phyloP scores from a whole-genome alignment of 53 echinoderm and acorn worm species.

The Antedon mediterranea region DNA sequence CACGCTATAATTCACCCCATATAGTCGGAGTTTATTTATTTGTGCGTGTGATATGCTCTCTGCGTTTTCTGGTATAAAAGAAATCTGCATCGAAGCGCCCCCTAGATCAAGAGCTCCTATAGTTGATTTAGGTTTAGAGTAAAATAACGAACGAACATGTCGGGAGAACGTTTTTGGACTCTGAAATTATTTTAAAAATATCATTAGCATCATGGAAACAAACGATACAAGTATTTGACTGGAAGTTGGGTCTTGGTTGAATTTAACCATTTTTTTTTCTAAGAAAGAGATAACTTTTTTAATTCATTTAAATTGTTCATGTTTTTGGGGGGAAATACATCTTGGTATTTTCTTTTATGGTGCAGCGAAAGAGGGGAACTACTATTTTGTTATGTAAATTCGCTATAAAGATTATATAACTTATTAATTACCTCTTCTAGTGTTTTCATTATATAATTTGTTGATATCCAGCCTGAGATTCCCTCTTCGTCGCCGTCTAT shows the following conservation, averaged over 20 bases:
- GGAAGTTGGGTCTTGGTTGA: too few species aligned
- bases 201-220: too few species aligned
- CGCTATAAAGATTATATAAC: too few species aligned
- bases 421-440: slow-evolving; percentile 43
- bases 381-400: too few species aligned
- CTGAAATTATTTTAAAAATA: too few species aligned
- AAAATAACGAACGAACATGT: neutral
- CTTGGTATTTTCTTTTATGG: too few species aligned
- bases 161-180: neutral
- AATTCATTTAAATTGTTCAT: too few species aligned
- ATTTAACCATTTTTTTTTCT: too few species aligned
- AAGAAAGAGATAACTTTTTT: too few species aligned
- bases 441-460: slow-evolving; percentile 31
- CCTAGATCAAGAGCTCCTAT: slow-evolving; percentile 35
- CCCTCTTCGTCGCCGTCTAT: slow-evolving; percentile 29
- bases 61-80: slow-evolving; percentile 28
- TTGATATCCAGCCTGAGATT: slow-evolving; percentile 27
- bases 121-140: neutral
- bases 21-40: slow-evolving; percentile 10
- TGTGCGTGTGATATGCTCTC: slow-evolving; percentile 8
- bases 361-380: too few species aligned
- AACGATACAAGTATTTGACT: too few species aligned
- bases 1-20: slow-evolving; percentile 29
- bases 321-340: too few species aligned
- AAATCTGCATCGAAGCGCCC: slow-evolving; percentile 40